These are phyloP conservation scores for Cyanoderma ruficeps DNA, from an alignment of 2,113 vertebrate species.

Conservation along the genomic window DNA sequence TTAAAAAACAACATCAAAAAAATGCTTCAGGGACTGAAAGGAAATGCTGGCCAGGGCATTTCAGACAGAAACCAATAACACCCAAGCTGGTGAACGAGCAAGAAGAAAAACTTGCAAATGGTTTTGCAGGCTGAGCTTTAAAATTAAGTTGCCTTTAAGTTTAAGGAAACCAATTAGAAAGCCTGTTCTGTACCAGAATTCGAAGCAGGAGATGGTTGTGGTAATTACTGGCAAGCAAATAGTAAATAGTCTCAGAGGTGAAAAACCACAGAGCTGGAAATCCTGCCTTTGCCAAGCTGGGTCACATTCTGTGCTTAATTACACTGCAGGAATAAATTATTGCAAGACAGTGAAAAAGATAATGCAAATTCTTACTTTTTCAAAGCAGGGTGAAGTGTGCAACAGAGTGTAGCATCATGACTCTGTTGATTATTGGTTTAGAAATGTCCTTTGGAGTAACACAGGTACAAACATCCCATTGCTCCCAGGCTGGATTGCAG, in stretches of 20 bases:
- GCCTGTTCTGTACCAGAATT: not conserved
- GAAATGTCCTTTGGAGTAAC: not conserved
- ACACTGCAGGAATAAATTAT: constrained; percentile 12
- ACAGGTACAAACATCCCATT: not conserved
- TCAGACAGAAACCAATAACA: not conserved
- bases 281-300: not conserved
- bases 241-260: constrained; percentile 26
- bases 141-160: not conserved
- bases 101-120: not conserved
- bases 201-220: constrained; percentile 22
- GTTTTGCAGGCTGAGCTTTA: not conserved
- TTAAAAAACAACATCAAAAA: constrained; percentile 22
- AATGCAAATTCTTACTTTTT: not conserved
- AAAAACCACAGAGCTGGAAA: constrained; percentile 50
- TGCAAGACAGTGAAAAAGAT: not conserved
- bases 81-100: not conserved
- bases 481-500: not conserved
- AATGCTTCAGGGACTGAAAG: not conserved
- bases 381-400: not conserved
- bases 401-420: not conserved
- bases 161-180: constrained; percentile 4
- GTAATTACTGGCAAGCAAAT: constrained; percentile 32
- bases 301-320: constrained; percentile 34
- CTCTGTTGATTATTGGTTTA: not conserved
- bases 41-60: not conserved